Conservation (phyloP, 2,113 vertebrate species). For the Panthera tigris region DNA sequence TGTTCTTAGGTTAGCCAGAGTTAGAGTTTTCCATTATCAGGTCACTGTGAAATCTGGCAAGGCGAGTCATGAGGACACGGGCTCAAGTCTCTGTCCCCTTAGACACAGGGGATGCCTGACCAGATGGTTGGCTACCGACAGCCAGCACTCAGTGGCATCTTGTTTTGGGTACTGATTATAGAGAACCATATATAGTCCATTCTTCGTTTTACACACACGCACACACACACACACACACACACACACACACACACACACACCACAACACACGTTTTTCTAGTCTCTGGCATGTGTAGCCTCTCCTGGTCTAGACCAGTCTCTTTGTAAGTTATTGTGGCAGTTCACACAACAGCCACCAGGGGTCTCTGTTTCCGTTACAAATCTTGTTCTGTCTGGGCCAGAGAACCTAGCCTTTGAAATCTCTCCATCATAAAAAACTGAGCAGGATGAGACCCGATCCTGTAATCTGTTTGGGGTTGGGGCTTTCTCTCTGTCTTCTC, state of each 20-base stretch:
- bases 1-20: conserved; percentile 58
- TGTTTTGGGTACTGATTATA: conserved; percentile 76
- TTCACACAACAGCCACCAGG: conserved; percentile 77
- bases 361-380: conserved; percentile 79
- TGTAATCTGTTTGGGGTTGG: background rate
- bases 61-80: conserved; percentile 31
- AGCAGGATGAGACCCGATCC: conserved; percentile 67
- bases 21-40: background rate
- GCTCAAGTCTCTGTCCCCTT: background rate
- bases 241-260: conserved; percentile 49
- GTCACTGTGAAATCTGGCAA: conserved; percentile 79
- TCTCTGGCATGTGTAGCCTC: conserved; percentile 82
- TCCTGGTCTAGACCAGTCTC: conserved; percentile 77
- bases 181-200: conserved; percentile 78
- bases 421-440: conserved; percentile 55
- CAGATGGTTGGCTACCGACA: conserved; percentile 22
- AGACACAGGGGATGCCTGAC: conserved; percentile 45
- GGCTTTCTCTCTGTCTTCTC: conserved; percentile 44
- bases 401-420: conserved; percentile 64
- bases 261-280: conserved; percentile 63
- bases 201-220: conserved; percentile 76
- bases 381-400: conserved; percentile 63
- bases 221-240: conserved; percentile 72
- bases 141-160: conserved; percentile 58
- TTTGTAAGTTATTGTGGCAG: conserved; percentile 77